phyloP scores from a whole-genome alignment of 2,113 vertebrate species.

The Elephantulus edwardii region DNA sequence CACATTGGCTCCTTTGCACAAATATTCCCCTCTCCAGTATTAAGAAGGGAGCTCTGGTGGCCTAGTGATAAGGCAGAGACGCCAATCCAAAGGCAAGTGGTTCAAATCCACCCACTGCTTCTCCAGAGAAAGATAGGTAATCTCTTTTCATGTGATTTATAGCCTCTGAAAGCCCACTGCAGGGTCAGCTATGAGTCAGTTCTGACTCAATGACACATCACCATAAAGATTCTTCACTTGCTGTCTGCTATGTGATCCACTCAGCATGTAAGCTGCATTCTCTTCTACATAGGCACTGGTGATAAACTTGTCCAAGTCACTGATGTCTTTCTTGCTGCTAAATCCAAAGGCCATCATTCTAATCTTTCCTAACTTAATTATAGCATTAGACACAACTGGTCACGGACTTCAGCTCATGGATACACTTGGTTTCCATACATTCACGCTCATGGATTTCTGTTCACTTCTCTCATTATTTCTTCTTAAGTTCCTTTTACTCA shows the following conservation, averaged over 20 bases:
- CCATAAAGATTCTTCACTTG: neutral
- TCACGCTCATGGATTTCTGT: neutral
- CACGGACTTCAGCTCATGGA: neutral
- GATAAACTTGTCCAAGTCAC: neutral
- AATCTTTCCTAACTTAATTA: neutral
- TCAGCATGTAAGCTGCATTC: neutral
- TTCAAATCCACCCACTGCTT: too few species aligned
- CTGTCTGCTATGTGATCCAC: neutral
- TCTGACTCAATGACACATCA: too few species aligned
- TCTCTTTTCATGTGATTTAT: too few species aligned
- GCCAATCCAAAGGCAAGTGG: too few species aligned
- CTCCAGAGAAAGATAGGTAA: too few species aligned
- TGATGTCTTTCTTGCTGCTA: neutral
- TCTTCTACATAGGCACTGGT: neutral
- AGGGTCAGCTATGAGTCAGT: too few species aligned
- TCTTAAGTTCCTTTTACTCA: neutral
- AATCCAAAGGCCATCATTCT: neutral
- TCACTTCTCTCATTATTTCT: neutral
- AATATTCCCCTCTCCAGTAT: too few species aligned
- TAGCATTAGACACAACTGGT: neutral
- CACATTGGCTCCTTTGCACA: too few species aligned
- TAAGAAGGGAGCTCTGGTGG: too few species aligned
- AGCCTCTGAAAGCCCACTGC: too few species aligned
- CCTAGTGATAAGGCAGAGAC: too few species aligned
- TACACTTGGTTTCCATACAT: neutral